phyloP scores from a whole-genome alignment of 2,797 vertebrate species.

The Coreius guichenoti region DNA sequence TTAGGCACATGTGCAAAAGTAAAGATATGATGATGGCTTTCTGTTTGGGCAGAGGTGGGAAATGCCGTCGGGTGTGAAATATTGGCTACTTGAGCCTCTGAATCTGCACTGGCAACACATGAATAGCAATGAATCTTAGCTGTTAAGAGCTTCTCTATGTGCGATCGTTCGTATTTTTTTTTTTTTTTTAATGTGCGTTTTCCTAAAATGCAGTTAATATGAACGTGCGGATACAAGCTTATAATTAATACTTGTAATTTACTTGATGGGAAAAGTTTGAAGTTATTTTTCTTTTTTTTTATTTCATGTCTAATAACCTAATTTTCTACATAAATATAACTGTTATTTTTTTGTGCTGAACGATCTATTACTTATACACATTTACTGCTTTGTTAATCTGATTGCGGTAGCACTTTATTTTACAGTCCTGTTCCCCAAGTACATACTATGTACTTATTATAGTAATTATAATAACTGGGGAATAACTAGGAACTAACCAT shows the following conservation, averaged over 20 bases:
- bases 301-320: too few species aligned
- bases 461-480: too few species aligned
- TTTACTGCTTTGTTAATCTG: not conserved
- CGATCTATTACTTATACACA: too few species aligned
- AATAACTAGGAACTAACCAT: too few species aligned
- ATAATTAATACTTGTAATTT: too few species aligned
- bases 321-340: too few species aligned
- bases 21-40: conserved; percentile 32
- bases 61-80: not conserved
- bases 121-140: not conserved
- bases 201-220: not conserved
- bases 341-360: too few species aligned
- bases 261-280: too few species aligned
- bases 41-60: not conserved
- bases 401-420: too few species aligned
- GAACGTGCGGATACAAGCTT: not conserved
- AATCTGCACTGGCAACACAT: not conserved
- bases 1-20: conserved; percentile 22
- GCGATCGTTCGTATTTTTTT: not conserved
- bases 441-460: too few species aligned
- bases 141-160: not conserved
- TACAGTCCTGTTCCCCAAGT: too few species aligned
- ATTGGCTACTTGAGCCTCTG: not conserved
- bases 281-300: too few species aligned
- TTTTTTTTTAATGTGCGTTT: not conserved